These are phyloP conservation scores for Ceyx cyanopectus DNA, from an alignment of 2,113 vertebrate species.

Conservation along the genomic window DNA sequence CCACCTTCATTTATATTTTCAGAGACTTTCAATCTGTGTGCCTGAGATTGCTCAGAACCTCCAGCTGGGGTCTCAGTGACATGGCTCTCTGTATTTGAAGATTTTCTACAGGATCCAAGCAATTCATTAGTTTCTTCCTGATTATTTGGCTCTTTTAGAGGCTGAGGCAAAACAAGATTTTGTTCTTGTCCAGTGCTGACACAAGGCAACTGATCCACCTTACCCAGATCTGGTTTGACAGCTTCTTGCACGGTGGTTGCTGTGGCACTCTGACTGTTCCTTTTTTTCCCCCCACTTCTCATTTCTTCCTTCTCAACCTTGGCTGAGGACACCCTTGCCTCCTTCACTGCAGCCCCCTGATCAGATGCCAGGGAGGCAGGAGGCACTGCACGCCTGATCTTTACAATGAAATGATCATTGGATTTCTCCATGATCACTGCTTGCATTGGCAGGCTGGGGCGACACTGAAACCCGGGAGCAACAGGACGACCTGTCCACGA, in stretches of 20 bases:
- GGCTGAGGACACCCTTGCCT: background rate
- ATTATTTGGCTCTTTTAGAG: conserved; percentile 27
- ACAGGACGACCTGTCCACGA: conserved; percentile 70
- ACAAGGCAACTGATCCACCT: background rate
- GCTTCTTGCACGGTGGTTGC: background rate
- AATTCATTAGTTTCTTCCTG: background rate
- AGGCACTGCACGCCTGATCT: conserved; percentile 85
- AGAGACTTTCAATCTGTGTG: conserved; percentile 19
- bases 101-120: conserved; percentile 43
- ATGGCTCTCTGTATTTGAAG: background rate
- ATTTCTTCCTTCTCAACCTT: conserved; percentile 32
- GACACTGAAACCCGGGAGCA: conserved; percentile 83
- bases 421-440: conserved; percentile 96
- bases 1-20: conserved; percentile 20
- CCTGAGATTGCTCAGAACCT: conserved; percentile 55
- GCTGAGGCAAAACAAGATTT: conserved; percentile 52
- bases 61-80: background rate
- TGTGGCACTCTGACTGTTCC: background rate
- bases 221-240: background rate
- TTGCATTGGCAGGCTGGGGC: conserved; percentile 91
- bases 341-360: conserved; percentile 27
- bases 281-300: conserved; percentile 27
- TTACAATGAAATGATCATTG: conserved; percentile 95
- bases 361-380: conserved; percentile 34
- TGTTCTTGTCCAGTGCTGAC: conserved; percentile 21